Conservation (phyloP, 2,888 invertebrate species). For the Lymantria monacha region DNA sequence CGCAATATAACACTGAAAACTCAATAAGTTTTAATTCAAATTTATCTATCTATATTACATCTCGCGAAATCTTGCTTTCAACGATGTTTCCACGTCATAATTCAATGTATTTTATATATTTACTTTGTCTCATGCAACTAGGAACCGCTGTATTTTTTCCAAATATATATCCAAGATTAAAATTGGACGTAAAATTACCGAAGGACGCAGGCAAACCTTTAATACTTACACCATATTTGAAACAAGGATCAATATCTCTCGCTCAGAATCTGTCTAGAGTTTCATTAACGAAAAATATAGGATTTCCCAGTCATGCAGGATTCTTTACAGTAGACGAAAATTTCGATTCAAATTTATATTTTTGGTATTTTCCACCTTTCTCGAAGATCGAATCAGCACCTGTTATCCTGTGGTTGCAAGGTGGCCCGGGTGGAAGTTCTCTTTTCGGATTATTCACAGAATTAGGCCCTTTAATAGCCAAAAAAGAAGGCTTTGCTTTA, state of each 20-base stretch:
- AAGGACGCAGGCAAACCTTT: constrained; percentile 67
- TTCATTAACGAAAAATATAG: constrained; percentile 53
- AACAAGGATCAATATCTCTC: constrained; percentile 68
- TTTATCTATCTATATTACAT: too few relatives aligned
- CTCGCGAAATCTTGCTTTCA: background rate
- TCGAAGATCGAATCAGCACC: constrained; percentile 64
- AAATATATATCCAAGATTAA: constrained; percentile 60
- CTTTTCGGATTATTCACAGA: constrained; percentile 82
- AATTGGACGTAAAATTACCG: constrained; percentile 39
- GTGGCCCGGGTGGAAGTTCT: constrained; percentile 81
- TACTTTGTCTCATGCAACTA: constrained; percentile 5
- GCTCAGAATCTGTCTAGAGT: constrained; percentile 70
- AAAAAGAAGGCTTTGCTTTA: constrained; percentile 51
- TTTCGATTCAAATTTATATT: constrained; percentile 82
- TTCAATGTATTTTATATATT: background rate
- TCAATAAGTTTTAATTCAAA: too few relatives aligned
- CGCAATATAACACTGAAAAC: too few relatives aligned
- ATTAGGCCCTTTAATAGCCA: constrained; percentile 81
- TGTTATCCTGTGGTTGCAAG: constrained; percentile 81
- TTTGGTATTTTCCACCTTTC: constrained; percentile 85
- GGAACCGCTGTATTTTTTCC: constrained; percentile 41
- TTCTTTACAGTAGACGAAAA: constrained; percentile 83
- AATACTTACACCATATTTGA: constrained; percentile 82
- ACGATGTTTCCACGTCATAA: background rate
- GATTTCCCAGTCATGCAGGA: constrained; percentile 81